phyloP scores from a whole-genome alignment of 1,140 invertebrate species.

The Ganaspis sp. region DNA sequence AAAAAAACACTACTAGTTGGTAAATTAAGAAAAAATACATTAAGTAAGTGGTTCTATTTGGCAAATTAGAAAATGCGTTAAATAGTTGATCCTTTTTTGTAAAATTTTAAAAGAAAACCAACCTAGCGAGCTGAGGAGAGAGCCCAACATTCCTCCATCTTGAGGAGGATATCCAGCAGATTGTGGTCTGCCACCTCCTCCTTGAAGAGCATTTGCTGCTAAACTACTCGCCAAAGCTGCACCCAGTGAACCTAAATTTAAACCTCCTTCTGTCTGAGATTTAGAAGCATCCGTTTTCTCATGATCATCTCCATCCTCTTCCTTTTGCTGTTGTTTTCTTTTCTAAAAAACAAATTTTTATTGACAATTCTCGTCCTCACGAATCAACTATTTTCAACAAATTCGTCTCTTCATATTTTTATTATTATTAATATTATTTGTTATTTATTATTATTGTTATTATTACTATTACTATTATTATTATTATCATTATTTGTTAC shows the following conservation, averaged over 20 bases:
- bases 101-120: conserved; percentile 36
- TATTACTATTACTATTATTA: no score
- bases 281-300: conserved; percentile 66
- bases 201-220: conserved; percentile 65
- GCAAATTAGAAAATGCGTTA: no score
- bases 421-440: no score
- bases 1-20: no score
- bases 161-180: conserved; percentile 64
- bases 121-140: conserved; percentile 72
- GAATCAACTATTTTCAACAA: no score
- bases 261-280: conserved; percentile 66
- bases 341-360: conserved; percentile 60
- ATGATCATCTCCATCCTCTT: conserved; percentile 58
- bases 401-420: no score
- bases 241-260: conserved; percentile 68
- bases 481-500: no score
- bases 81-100: conserved; percentile 18
- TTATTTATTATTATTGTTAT: no score
- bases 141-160: conserved; percentile 66
- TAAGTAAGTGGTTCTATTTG: no score
- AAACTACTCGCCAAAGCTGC: conserved; percentile 70
- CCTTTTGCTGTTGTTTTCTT: conserved; percentile 62
- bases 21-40: no score
- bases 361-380: no score
- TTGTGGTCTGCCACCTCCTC: conserved; percentile 46